Percentiles rank a stretch among this genome's conserved stretches.
Conservation (phyloP, 2,797 vertebrate genomes). For the Tadarida brasiliensis region DNA sequence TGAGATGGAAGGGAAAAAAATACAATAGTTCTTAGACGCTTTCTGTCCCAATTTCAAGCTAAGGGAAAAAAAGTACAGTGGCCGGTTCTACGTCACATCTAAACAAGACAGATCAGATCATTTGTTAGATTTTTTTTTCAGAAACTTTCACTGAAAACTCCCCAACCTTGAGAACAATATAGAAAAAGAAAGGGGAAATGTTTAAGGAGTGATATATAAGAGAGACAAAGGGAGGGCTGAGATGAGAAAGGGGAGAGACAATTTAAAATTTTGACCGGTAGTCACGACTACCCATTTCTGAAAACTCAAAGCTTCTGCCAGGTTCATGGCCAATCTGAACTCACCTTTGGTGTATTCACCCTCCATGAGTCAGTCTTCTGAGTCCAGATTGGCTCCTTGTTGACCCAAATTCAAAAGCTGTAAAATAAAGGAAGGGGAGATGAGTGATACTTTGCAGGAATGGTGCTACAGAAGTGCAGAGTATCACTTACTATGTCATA, state of each 20-base stretch:
- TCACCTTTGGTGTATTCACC: slow-evolving; percentile 59
- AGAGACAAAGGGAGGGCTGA: not conserved
- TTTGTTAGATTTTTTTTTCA: not conserved
- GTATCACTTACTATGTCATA: slow-evolving; percentile 66
- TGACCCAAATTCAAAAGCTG: slow-evolving; percentile 66
- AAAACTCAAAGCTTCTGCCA: not conserved
- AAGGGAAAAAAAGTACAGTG: not conserved
- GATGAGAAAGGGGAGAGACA: not conserved
- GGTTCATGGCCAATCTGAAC: not conserved
- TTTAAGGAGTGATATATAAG: not conserved
- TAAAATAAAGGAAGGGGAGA: slow-evolving; percentile 33
- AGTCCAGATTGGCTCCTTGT: not conserved
- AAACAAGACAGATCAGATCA: not conserved
- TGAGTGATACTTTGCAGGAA: slow-evolving; percentile 39
- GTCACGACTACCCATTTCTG: not conserved
- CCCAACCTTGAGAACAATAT: not conserved
- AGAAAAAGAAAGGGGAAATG: not conserved
- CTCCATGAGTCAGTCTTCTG: not conserved
- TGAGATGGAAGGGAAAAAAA: not conserved
- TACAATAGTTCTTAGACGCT: not conserved
- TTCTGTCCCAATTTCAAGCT: not conserved
- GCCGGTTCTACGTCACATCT: not conserved
- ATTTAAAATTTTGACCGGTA: not conserved
- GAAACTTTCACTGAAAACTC: not conserved
- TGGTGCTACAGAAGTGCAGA: not conserved